Evolutionary conservation across 2,797 vertebrate genomes (phyloP), one percentile per base, ranked within the genome.

Genomic region (Pseudopleuronectes americanus): DNA sequence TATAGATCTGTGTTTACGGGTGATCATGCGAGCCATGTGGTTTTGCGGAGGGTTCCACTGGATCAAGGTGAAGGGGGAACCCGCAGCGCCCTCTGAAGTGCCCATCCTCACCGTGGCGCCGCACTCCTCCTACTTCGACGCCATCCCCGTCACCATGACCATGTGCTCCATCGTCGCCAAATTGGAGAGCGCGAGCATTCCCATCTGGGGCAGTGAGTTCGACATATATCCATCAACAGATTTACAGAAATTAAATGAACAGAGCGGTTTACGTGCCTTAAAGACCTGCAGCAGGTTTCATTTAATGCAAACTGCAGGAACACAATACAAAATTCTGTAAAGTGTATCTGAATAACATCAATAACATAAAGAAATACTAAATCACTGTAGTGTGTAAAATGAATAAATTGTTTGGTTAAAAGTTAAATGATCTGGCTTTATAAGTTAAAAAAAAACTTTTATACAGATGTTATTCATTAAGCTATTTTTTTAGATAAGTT

Each of bases 111-210:
- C 96, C 0, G 90, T 97, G 79, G 97, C 96, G 0, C 98, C 98
- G 0, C 98, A 99, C 87, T 99, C 98, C 4, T 95, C 97, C 17
- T 99, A 96, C 90, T 99, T 99, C 0, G 97, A 99, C 31, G 96
- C 97, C 83, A 99, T 99, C 84, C 97, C 97, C 0, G 95, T 99
- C 80, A 98, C 97, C 60, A 96, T 96, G 96, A 98, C 96, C 24
- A 98, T 98, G 91, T 95, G 96, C 53, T 99, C 98, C 80, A 96
- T 99, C 21, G 97, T 99, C 74, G 95, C 96, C 93, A 99, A 99
- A 88, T 94, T 96, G 0, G 97, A 98, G 93, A 97, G 96, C 92
- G 95, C 95, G 89, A 95, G 96, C 87, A 95, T 99, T 90, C 98
- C 97, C 22, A 77, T 99, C 10, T 99, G 98, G 97, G 97, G 97